Conservation (phyloP, 2,888 invertebrate genomes). For the Odontomyia ornata region DNA sequence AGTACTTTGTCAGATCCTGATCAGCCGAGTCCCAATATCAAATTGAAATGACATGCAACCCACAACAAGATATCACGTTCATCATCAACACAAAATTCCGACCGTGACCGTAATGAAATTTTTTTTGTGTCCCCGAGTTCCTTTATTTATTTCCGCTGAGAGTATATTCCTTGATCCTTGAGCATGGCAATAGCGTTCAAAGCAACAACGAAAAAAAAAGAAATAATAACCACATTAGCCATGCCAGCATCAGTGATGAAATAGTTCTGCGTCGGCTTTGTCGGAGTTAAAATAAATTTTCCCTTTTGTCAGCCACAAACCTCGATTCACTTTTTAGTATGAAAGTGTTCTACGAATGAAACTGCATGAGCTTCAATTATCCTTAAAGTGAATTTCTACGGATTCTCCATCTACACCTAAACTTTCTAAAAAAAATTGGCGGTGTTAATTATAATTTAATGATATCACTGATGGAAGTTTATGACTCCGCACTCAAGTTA, state of each 20-base stretch:
- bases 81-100: neutral
- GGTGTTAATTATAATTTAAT: conserved; percentile 12
- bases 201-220: too few species aligned
- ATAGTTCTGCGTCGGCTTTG: too few species aligned
- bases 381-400: neutral
- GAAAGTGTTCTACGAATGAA: too few species aligned
- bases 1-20: too few species aligned
- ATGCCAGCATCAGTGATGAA: too few species aligned
- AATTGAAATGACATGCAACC: neutral
- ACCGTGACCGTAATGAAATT: conserved; percentile 4
- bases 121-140: neutral
- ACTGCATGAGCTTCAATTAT: neutral
- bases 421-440: neutral
- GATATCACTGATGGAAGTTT: neutral
- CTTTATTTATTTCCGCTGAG: too few species aligned
- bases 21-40: neutral
- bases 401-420: neutral
- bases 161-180: too few species aligned
- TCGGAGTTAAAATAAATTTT: too few species aligned
- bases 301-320: too few species aligned
- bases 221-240: too few species aligned
- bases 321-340: too few species aligned
- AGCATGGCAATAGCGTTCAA: too few species aligned
- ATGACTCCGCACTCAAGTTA: neutral
- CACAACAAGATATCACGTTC: conserved; percentile 7